Conservation (phyloP, 2,797 vertebrate species). For the Notolepis coatsorum region DNA sequence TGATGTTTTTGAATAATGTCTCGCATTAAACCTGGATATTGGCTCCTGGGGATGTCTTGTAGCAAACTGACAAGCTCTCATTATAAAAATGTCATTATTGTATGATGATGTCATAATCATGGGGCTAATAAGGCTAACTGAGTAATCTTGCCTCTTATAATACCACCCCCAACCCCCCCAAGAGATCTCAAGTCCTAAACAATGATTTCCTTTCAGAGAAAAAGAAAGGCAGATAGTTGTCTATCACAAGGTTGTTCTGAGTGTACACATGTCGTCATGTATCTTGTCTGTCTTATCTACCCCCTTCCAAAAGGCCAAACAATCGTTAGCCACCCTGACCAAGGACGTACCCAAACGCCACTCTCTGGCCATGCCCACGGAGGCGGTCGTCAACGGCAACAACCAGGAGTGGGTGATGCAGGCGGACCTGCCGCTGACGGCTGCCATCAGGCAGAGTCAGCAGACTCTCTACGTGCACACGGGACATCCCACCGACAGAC, state of each 20-base stretch:
- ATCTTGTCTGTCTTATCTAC: slow-evolving; percentile 27
- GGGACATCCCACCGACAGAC: slow-evolving; percentile 91
- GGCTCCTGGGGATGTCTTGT: no score
- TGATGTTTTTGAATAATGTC: no score
- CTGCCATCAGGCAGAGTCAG: slow-evolving; percentile 98
- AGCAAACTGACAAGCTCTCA: no score
- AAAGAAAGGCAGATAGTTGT: not conserved
- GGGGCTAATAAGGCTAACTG: no score
- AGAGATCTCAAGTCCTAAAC: no score
- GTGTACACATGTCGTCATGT: slow-evolving; percentile 17
- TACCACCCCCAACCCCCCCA: no score
- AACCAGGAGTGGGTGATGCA: slow-evolving; percentile 99
- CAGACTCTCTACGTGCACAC: slow-evolving; percentile 95
- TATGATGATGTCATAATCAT: no score
- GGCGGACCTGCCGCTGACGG: slow-evolving; percentile 95
- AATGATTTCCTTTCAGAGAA: not conserved
- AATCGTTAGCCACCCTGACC: slow-evolving; percentile 95
- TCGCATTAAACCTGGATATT: no score
- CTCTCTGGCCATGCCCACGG: slow-evolving; percentile 95
- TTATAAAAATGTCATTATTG: no score
- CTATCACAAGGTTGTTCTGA: not conserved
- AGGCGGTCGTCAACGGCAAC: slow-evolving; percentile 95
- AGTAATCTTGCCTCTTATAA: no score
- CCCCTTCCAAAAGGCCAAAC: slow-evolving; percentile 90
- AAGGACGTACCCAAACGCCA: slow-evolving; percentile 98